Evolutionary conservation across 2,888 invertebrate species (phyloP).

Genomic region (Macrophya annulata): DNA sequence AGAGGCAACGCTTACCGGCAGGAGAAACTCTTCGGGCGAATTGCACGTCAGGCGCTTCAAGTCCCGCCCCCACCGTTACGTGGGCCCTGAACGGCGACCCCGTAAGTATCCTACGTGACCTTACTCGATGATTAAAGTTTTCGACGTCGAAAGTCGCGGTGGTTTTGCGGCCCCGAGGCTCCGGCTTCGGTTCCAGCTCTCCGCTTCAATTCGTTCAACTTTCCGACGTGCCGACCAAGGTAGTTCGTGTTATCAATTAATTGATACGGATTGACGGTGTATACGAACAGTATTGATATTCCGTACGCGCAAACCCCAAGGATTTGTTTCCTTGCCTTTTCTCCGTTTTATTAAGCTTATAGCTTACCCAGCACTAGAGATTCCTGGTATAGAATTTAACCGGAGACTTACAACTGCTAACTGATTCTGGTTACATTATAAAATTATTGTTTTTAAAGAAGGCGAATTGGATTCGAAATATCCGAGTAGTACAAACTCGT

Average conservation of each 20-base stretch:
- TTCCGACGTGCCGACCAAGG: slow-evolving; percentile 27
- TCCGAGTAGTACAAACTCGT: not conserved
- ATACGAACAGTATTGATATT: slow-evolving; percentile 9
- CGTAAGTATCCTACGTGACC: slow-evolving; percentile 71
- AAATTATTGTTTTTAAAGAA: not conserved
- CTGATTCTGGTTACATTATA: slow-evolving; percentile 1
- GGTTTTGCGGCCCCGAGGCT: slow-evolving; percentile 30
- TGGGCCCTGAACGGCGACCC: slow-evolving; percentile 76
- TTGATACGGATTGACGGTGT: slow-evolving; percentile 33
- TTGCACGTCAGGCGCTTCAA: slow-evolving; percentile 76
- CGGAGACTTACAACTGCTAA: not conserved
- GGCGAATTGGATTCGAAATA: not conserved
- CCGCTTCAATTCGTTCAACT: slow-evolving; percentile 28
- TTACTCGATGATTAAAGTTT: slow-evolving; percentile 49
- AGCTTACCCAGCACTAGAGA: not conserved
- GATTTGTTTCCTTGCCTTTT: slow-evolving; percentile 29
- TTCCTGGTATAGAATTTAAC: not conserved
- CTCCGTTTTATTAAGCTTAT: slow-evolving; percentile 17
- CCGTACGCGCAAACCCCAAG: not conserved
- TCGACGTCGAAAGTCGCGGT: slow-evolving; percentile 20
- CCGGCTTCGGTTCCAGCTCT: not conserved
- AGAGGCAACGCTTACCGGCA: slow-evolving; percentile 73
- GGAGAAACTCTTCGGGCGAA: slow-evolving; percentile 75
- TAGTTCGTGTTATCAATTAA: slow-evolving; percentile 43
- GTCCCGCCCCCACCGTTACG: slow-evolving; percentile 76